These are phyloP conservation scores for Blera fallax DNA, from an alignment of 2,888 invertebrate species.

Conservation along the genomic window DNA sequence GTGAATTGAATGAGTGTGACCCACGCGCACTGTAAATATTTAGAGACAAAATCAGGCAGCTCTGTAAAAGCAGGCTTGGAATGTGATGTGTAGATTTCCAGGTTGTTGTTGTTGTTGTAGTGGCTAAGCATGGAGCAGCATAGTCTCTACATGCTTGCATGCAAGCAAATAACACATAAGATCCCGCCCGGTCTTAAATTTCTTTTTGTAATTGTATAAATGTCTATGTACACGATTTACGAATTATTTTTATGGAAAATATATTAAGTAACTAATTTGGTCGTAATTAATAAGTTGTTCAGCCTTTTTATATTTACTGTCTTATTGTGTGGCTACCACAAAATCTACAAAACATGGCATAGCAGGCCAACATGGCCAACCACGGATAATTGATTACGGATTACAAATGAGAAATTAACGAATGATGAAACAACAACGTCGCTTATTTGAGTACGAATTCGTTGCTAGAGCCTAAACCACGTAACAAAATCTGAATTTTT, in stretches of 20 bases:
- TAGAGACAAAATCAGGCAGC: neutral
- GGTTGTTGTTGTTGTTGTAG: slow-evolving; percentile 47
- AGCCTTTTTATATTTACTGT: neutral
- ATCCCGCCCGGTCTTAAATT: slow-evolving; percentile 48
- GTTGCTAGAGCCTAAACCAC: no score
- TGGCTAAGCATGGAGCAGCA: slow-evolving; percentile 29
- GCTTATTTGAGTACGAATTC: no score
- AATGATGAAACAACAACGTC: no score
- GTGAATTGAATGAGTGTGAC: slow-evolving; percentile 36
- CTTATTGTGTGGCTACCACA: no score
- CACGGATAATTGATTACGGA: no score
- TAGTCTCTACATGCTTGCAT: slow-evolving; percentile 48
- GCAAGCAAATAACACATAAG: slow-evolving; percentile 11
- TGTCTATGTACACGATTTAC: slow-evolving; percentile 71
- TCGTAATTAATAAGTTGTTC: slow-evolving; percentile 38
- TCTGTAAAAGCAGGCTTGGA: slow-evolving; percentile 2
- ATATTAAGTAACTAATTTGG: slow-evolving; percentile 67
- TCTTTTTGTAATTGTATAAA: slow-evolving; percentile 67
- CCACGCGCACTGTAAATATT: slow-evolving; percentile 44
- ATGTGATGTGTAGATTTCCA: slow-evolving; percentile 58
- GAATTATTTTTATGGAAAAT: slow-evolving; percentile 71
- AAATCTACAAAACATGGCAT: neutral
- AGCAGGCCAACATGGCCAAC: no score
- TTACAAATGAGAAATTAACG: no score
- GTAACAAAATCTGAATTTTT: no score